Percentiles rank a stretch among this genome's conserved stretches.
These are phyloP conservation scores for Arion vulgaris DNA, from an alignment of 1,140 invertebrate genomes.

Conservation along the genomic window DNA sequence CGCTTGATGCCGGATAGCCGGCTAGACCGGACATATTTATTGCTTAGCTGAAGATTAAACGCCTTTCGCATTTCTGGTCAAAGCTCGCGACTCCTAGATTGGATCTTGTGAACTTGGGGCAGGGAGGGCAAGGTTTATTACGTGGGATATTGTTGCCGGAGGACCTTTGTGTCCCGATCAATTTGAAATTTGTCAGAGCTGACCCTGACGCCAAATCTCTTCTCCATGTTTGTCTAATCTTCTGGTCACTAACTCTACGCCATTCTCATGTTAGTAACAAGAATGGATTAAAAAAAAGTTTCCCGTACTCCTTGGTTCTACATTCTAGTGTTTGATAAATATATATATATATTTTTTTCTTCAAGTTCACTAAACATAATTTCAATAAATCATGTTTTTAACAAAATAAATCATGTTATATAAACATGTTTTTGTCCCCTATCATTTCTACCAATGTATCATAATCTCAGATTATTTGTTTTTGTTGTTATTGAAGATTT, in stretches of 20 bases:
- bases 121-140: constrained; percentile 16
- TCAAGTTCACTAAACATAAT: too few species aligned
- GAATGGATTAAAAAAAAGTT: too few species aligned
- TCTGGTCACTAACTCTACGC: neutral
- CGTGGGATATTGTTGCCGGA: constrained; percentile 36
- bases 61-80: constrained; percentile 32
- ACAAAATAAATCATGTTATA: too few species aligned
- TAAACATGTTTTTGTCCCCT: too few species aligned
- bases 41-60: constrained; percentile 40
- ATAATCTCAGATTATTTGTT: too few species aligned
- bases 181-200: constrained; percentile 41
- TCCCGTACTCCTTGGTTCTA: too few species aligned
- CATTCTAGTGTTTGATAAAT: too few species aligned
- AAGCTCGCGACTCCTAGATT: constrained; percentile 31
- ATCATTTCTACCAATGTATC: too few species aligned
- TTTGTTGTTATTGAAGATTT: too few species aligned
- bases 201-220: constrained; percentile 4
- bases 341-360: too few species aligned
- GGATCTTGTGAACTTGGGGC: constrained; percentile 27
- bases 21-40: constrained; percentile 27
- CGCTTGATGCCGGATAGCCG: constrained; percentile 21
- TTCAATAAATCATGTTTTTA: too few species aligned
- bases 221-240: constrained; percentile 8
- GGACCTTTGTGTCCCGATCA: constrained; percentile 34
- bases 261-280: too few species aligned